Base-by-base conservation (phyloP, 92 coral and sea anemone genomes). In the Epizoanthus illoricatus region DNA sequence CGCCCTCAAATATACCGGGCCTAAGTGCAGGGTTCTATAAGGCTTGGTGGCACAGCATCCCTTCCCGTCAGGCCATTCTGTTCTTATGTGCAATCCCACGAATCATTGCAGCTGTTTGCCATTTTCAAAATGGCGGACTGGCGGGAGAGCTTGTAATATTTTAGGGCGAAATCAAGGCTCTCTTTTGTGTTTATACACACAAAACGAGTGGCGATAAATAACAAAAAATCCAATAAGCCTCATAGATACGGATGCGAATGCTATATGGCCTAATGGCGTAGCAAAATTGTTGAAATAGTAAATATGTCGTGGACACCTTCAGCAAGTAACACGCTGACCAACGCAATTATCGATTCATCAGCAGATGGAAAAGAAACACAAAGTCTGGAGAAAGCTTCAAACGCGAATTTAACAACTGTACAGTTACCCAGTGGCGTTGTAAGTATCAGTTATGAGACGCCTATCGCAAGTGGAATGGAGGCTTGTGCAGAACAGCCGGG, bases 111-210 rank as follows among this genome's bases (percentile, higher is more conserved):
- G 69, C 69, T 19, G 69, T 64, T 63, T 63, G 20, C 67, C 2
- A 64, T 64, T 64, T 64, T 64, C 69, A 64, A 64, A 64, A 64
- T 64, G 69, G 69, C 69, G 69, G 69, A 64, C 33, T 64, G 40
- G 65, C 65, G 65, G 65, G 65, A 55, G 59, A 15, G 18, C 63
- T 58, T 1, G 63, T 12, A 58, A 58, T 58, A 6, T n/a, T 63
- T 3, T 15, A 13, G 36, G 11, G 11, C 16, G 28, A 7, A 33
- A 23, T 2, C 33, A 11, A 23, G 11, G 12, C 9, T 9, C 28
- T 7, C 69, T 64, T 19, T 28, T 64, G 28, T 10, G 13, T 64
- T 2, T 64, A 17, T 17, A 17, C 19, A n/a, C 9, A 13, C 6
- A 6, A n/a, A 17, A 20, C 10, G 24, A 19, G 24, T n/a, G 69